These are phyloP conservation scores for Chouioia cunea DNA, from an alignment of 2,888 invertebrate genomes.

Conservation along the genomic window DNA sequence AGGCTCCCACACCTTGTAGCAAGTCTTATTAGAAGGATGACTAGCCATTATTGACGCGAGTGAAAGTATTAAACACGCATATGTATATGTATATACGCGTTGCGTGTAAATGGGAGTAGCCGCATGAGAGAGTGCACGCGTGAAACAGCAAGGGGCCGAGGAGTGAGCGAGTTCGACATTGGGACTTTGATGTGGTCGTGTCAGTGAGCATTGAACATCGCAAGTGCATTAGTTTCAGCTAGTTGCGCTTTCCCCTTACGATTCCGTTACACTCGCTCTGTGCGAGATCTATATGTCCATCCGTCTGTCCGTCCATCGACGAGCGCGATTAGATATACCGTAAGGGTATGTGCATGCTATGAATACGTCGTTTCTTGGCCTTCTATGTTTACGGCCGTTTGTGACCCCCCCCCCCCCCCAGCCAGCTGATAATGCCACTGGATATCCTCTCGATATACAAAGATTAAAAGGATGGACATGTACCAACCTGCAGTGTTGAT, in stretches of 20 bases:
- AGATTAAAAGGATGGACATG: too few species aligned
- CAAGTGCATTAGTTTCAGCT: constrained; percentile 63
- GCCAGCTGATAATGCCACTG: too few species aligned
- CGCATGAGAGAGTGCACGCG: neutral
- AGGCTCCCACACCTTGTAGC: constrained; percentile 13
- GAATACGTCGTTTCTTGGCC: constrained; percentile 17
- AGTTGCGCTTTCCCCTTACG: constrained; percentile 20
- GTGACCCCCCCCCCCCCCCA: too few species aligned
- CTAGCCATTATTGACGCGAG: constrained; percentile 21
- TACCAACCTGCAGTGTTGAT: too few species aligned
- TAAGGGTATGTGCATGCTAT: constrained; percentile 32
- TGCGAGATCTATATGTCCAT: neutral
- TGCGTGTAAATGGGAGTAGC: neutral
- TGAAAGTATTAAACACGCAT: neutral
- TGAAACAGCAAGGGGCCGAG: constrained; percentile 31
- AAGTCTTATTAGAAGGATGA: constrained; percentile 42
- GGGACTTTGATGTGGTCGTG: constrained; percentile 63
- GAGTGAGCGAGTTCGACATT: constrained; percentile 55
- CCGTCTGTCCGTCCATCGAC: constrained; percentile 7
- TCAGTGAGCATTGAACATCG: constrained; percentile 60
- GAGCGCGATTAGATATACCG: constrained; percentile 24
- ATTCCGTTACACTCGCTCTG: constrained; percentile 53
- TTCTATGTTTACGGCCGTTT: too few species aligned
- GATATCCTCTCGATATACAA: too few species aligned
- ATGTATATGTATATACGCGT: too few species aligned